Conservation (phyloP, 2,888 invertebrate species). For the Aphodius granarius region DNA sequence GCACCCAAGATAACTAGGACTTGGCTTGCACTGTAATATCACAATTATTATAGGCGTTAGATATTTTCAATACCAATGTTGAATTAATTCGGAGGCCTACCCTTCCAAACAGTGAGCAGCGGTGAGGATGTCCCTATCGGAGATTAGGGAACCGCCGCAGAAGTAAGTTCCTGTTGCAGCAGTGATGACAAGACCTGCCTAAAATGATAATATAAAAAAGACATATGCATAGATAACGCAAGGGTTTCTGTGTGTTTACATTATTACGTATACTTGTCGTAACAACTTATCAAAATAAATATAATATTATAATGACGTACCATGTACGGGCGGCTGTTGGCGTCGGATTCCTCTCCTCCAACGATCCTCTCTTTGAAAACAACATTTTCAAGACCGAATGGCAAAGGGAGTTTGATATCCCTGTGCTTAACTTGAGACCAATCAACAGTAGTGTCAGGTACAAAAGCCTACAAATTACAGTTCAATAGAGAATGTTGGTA, state of each 20-base stretch:
- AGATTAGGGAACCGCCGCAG: conserved; percentile 58
- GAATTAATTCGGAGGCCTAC: conserved; percentile 2
- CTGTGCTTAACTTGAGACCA: conserved; percentile 13
- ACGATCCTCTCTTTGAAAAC: background rate
- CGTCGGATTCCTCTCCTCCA: conserved; percentile 5
- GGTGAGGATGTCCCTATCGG: conserved; percentile 56
- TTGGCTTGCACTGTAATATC: conserved; percentile 44
- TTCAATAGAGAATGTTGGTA: no score
- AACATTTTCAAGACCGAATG: conserved; percentile 1
- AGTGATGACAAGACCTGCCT: conserved; percentile 30
- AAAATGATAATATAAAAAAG: background rate
- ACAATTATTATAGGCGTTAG: conserved; percentile 38
- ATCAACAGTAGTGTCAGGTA: conserved; percentile 9
- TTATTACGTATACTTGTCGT: no score
- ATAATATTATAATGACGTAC: background rate
- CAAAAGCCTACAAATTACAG: background rate
- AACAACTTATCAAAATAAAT: no score
- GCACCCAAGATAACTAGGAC: conserved; percentile 38
- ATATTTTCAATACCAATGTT: background rate
- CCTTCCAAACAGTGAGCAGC: conserved; percentile 56
- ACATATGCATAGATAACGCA: no score
- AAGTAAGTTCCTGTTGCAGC: conserved; percentile 51
- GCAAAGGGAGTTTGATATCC: background rate
- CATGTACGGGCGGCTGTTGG: background rate
- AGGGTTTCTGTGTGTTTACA: no score